A percentile compares a stretch with the other conserved stretches of the same genome.
Evolutionary conservation across 2,888 invertebrate genomes (phyloP).

Genomic region (Apamea sordens): DNA sequence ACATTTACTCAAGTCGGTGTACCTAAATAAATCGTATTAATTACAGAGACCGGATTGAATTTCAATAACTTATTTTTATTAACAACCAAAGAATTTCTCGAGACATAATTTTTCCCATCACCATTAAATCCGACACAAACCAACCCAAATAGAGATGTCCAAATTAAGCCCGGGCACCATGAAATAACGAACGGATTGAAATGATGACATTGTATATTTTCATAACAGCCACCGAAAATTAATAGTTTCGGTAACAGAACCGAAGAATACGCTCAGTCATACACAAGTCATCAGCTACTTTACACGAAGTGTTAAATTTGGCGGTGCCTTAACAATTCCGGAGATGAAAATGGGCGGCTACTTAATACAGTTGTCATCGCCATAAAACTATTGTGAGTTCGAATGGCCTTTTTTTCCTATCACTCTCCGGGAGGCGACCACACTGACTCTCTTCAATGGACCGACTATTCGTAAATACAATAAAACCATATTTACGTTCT

Average conservation of each 20-base stretch:
- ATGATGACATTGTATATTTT: constrained; percentile 85
- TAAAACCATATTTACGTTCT: constrained; percentile 88
- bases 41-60: background rate
- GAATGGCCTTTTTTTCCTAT: constrained; percentile 81
- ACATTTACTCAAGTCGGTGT: background rate
- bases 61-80: constrained; percentile 22
- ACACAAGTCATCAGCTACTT: constrained; percentile 85
- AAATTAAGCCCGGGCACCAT: constrained; percentile 75
- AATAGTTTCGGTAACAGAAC: constrained; percentile 33
- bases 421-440: constrained; percentile 87
- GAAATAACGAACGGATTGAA: constrained; percentile 86
- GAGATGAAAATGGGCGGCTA: constrained; percentile 74
- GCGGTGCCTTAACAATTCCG: constrained; percentile 82
- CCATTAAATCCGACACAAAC: constrained; percentile 31
- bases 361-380: constrained; percentile 84
- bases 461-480: constrained; percentile 87
- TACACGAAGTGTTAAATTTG: constrained; percentile 85
- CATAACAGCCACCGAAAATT: constrained; percentile 69
- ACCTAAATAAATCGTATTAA: constrained; percentile 4
- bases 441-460: constrained; percentile 81
- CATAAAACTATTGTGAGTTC: constrained; percentile 83
- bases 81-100: constrained; percentile 11
- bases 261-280: constrained; percentile 82
- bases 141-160: constrained; percentile 54
- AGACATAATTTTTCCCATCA: constrained; percentile 45